Evolutionary conservation across 2,888 invertebrate genomes (phyloP).

Genomic region (Ceramica pisi): DNA sequence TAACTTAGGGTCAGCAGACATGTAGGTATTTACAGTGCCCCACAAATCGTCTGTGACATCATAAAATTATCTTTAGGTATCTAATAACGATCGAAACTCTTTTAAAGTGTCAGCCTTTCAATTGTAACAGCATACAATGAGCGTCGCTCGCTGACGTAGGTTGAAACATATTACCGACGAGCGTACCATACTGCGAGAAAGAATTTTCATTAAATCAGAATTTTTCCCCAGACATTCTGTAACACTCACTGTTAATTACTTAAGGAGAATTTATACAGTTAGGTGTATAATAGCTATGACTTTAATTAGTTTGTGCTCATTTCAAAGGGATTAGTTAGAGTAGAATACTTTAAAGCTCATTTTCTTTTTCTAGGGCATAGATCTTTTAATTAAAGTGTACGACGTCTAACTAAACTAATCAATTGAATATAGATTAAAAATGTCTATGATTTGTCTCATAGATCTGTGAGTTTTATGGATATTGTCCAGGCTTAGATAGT

Average conservation of each 20-base stretch:
- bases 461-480: no score
- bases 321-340: constrained; percentile 1
- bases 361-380: neutral
- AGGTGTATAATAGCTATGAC: neutral
- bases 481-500: no score
- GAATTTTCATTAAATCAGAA: constrained; percentile 68
- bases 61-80: neutral
- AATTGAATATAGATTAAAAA: neutral
- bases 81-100: constrained; percentile 17
- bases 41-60: neutral
- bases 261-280: constrained; percentile 2
- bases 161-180: constrained; percentile 57
- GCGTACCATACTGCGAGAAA: constrained; percentile 40
- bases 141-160: constrained; percentile 60
- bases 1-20: neutral
- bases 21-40: neutral
- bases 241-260: constrained; percentile 36
- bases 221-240: constrained; percentile 30
- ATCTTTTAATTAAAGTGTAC: no score
- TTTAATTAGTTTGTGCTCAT: constrained; percentile 25
- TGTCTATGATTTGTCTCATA: no score
- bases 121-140: constrained; percentile 63
- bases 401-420: neutral
- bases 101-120: constrained; percentile 26
- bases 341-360: neutral